Base-by-base conservation (phyloP, 2,797 vertebrate species). In the Catharus ustulatus region DNA sequence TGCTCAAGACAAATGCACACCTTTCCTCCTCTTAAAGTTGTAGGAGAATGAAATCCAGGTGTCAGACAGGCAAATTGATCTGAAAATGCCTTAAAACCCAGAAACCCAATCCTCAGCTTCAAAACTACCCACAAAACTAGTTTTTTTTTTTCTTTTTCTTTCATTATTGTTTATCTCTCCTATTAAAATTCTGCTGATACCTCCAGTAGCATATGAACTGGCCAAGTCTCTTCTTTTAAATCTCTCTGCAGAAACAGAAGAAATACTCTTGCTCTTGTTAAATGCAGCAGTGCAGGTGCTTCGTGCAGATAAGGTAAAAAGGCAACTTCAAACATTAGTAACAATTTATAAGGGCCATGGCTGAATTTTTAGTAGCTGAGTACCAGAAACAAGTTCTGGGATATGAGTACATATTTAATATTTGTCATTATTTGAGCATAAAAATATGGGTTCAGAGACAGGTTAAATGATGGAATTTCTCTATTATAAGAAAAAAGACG, bases 241-340 rank as follows among this genome's bases (percentile, higher is more conserved):
- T 77, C 26, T 84, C 57, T 52, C 54, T 78, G 76, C 54, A 94
- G 84, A 95, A 95, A 95, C 83, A 94, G 88, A 91, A 89, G 58
- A 85, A 89, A 84, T 87, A 73, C 26, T 88, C 43, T 66, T 87
- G 48, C 45, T 84, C 55, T 71, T 54, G 36, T 29, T 83, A 92
- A 93, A 93, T 75, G 54, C 9, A 82, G 36, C 21, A 63, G 61
- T 62, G 63, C 94, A 94, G 85, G 93, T 94, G 91, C 86, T 91
- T 51, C 51, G 74, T 87, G 55, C 30, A 97, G 93, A 96, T 93
- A 96, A 92, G 75, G 78, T 67, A 76, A 88, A 90, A 95, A 91
- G 83, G 42, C 67, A 85, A 84, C 58, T 83, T 87, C 85, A 96
- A 83, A 83, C 23, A 67, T 81, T 67, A 79, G 34, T 74, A 84